Evolutionary conservation across 2,797 vertebrate species (phyloP), one percentile per base, ranked within the genome.

Genomic region (Neosilurus mollespiculum): DNA sequence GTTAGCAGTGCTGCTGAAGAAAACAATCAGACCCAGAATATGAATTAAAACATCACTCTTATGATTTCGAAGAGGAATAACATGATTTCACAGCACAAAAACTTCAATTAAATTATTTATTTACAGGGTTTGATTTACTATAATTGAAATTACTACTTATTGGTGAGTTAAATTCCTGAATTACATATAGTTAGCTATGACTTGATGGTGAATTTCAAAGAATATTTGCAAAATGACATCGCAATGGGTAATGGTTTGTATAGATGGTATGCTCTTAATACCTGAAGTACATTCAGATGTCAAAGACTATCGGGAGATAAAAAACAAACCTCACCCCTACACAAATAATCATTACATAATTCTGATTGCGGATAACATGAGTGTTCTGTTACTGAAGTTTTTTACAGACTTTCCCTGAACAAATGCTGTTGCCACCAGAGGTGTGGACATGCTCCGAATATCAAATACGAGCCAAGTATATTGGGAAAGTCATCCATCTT

Each of bases 401-500:
- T 73, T 56, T 24, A 20, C 51, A 75, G 24, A 20, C 6, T 37
- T 61, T 61, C 11, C n/a, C 1, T 61, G 20, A 43, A 77, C 30
- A 30, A 30, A 30, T 30, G 30, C 30, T 30, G 30, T 43, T 61
- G 7, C 20, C 24, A 18, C 51, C 22, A 62, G 56, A 43, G 34
- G 34, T 77, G 75, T 77, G 34, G 30, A 49, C 34, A 62, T 61
- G 59, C n/a, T 58, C 20, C 3, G 22, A 78, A 78, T 62, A 43
- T 49, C 34, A 78, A 61, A 62, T 24, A 62, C 34, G 24, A 78
- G 37, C 58, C 75, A 78, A 78, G 20, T 61, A 59, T 76, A 62
- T 62, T 24, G 37, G 9, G 56, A 20, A 62, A 62, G 75, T 49
- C 30, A 78, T 78, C 58, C 12, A 78, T 62, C 34, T 61, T 78